A percentile compares a stretch with the other conserved stretches of the same genome.
These are phyloP conservation scores for Pomacea maculata DNA, from an alignment of 1,140 invertebrate genomes.

Conservation along the genomic window DNA sequence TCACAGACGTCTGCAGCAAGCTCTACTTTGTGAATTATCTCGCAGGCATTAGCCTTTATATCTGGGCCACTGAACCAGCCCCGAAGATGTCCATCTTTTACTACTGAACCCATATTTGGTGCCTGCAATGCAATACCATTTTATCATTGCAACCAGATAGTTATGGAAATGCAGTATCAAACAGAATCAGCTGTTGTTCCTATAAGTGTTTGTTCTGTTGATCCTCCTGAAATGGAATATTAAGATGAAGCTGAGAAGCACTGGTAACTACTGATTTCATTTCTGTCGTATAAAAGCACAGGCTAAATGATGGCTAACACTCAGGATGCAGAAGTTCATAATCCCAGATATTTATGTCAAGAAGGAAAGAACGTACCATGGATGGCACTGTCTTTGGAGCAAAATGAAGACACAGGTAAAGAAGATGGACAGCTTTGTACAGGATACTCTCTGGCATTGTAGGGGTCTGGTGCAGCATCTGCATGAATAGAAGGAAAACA, in stretches of 20 bases:
- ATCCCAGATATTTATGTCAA: too few species aligned
- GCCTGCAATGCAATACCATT: conserved; percentile 25
- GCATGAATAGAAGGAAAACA: conserved; percentile 13
- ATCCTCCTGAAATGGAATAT: too few species aligned
- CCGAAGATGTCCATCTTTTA: conserved; percentile 73
- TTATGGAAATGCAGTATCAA: too few species aligned
- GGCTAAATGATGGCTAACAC: too few species aligned
- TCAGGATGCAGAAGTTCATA: too few species aligned
- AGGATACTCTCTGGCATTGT: conserved; percentile 71
- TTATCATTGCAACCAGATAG: background rate
- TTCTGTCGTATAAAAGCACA: too few species aligned
- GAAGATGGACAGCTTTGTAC: conserved; percentile 84
- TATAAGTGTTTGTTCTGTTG: too few species aligned
- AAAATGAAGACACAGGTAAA: conserved; percentile 83
- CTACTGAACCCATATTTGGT: conserved; percentile 29
- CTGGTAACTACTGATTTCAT: too few species aligned
- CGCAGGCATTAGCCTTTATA: conserved; percentile 82
- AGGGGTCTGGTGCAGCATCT: conserved; percentile 71
- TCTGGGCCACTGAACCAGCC: conserved; percentile 79
- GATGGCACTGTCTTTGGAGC: conserved; percentile 51
- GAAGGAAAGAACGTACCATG: conserved; percentile 16
- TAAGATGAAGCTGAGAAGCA: too few species aligned
- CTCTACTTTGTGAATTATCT: conserved; percentile 71
- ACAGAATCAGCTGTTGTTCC: too few species aligned
- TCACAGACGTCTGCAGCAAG: conserved; percentile 11